Percentiles rank a stretch among this genome's conserved stretches.
Evolutionary conservation across 2,797 vertebrate genomes (phyloP).

Genomic region (Dallia pectoralis): DNA sequence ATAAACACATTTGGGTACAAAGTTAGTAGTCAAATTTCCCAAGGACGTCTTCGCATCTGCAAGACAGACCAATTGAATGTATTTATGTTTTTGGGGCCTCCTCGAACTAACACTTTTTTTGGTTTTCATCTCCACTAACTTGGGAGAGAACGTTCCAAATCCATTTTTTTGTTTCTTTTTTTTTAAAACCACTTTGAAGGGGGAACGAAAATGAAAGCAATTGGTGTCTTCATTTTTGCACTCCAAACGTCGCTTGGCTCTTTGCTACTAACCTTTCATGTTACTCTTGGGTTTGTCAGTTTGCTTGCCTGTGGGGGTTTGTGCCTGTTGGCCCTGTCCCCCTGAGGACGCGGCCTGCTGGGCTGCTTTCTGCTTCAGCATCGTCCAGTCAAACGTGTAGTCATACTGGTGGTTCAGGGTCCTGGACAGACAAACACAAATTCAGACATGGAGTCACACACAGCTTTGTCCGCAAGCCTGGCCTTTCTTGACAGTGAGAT

Average conservation of each 20-base stretch:
- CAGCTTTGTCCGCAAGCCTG: background rate
- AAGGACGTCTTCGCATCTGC: constrained; percentile 95
- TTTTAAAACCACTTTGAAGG: constrained; percentile 30
- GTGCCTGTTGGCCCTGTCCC: constrained; percentile 98
- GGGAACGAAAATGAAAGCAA: constrained; percentile 64
- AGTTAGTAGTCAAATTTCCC: constrained; percentile 99
- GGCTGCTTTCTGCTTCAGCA: constrained; percentile 99
- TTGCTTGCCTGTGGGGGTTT: constrained; percentile 99
- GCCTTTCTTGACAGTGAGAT: background rate
- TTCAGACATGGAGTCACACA: background rate
- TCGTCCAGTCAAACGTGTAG: constrained; percentile 99
- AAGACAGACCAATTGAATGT: constrained; percentile 84
- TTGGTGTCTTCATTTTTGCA: constrained; percentile 74
- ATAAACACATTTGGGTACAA: constrained; percentile 91
- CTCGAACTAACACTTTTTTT: constrained; percentile 80
- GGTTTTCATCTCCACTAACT: constrained; percentile 42
- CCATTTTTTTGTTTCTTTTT: constrained; percentile 66
- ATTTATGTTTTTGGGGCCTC: constrained; percentile 71
- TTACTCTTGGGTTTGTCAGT: constrained; percentile 99
- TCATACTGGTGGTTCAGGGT: constrained; percentile 99
- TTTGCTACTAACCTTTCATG: constrained; percentile 99
- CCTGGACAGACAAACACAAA: constrained; percentile 65
- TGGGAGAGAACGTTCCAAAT: constrained; percentile 66
- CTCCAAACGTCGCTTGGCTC: constrained; percentile 97
- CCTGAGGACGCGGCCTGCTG: constrained; percentile 98